Conservation (phyloP, 2,797 vertebrate genomes). For the Lerista edwardsae region DNA sequence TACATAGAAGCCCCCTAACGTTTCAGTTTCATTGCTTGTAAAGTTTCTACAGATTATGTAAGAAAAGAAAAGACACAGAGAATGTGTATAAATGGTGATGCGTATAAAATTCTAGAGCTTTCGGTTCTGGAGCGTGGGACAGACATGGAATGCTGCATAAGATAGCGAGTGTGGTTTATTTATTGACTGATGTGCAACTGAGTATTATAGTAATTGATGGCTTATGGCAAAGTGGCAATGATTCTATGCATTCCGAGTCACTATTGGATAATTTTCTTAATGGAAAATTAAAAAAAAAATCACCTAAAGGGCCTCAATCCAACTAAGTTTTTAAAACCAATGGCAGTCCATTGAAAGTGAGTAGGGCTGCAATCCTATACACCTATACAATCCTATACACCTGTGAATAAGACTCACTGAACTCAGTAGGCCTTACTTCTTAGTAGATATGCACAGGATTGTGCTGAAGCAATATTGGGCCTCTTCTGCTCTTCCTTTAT, state of each 20-base stretch:
- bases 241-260: conserved; percentile 64
- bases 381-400: too few species aligned
- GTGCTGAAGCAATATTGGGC: not conserved
- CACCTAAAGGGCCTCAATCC: not conserved
- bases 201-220: conserved; percentile 81
- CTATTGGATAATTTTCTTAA: conserved; percentile 63
- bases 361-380: not conserved
- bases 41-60: conserved; percentile 76
- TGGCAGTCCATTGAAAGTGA: not conserved
- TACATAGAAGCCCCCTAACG: conserved; percentile 62
- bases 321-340: not conserved
- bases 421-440: not conserved
- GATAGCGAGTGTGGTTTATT: conserved; percentile 74
- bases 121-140: conserved; percentile 77
- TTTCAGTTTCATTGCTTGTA: conserved; percentile 60
- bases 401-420: not conserved
- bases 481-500: conserved; percentile 26
- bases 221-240: conserved; percentile 83
- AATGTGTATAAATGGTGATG: conserved; percentile 77
- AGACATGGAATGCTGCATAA: conserved; percentile 76
- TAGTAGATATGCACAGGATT: not conserved
- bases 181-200: conserved; percentile 73
- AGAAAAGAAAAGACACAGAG: conserved; percentile 69
- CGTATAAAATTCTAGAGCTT: conserved; percentile 86
- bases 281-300: conserved; percentile 65